Conservation (phyloP, 1,140 invertebrate genomes). For the Carcinoscorpius rotundicauda region DNA sequence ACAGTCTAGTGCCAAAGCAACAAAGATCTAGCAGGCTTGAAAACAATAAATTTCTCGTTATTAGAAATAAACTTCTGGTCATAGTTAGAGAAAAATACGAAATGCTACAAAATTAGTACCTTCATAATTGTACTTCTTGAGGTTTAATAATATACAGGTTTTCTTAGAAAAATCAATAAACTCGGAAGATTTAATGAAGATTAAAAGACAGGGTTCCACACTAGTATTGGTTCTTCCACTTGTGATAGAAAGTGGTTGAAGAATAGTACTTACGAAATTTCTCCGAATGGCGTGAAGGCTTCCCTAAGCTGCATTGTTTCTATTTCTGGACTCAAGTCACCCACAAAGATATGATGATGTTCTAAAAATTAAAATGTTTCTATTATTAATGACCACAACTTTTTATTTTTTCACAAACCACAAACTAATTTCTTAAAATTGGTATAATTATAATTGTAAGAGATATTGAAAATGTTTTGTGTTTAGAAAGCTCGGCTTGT, state of each 20-base stretch:
- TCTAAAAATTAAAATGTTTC: constrained; percentile 34
- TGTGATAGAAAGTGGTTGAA: background rate
- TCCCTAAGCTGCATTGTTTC: constrained; percentile 93
- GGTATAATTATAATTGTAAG: constrained; percentile 9
- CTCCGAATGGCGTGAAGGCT: constrained; percentile 94
- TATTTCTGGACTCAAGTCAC: constrained; percentile 96
- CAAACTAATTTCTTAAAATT: constrained; percentile 5
- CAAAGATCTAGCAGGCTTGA: too few relatives aligned
- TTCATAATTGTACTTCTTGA: too few relatives aligned
- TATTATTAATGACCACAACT: background rate
- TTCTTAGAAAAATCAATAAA: too few relatives aligned
- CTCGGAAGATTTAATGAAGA: too few relatives aligned
- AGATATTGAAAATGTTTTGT: background rate
- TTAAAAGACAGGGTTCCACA: too few relatives aligned
- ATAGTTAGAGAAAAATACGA: too few relatives aligned
- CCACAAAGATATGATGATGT: constrained; percentile 98
- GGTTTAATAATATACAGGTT: too few relatives aligned
- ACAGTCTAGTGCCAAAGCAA: too few relatives aligned
- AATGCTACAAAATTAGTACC: too few relatives aligned
- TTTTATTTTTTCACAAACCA: background rate
- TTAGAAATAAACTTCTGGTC: too few relatives aligned
- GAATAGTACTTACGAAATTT: constrained; percentile 65
- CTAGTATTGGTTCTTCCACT: too few relatives aligned
- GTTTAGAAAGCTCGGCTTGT: background rate
- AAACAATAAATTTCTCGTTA: too few relatives aligned